These are phyloP conservation scores for Copsychus sechellarum DNA, from an alignment of 2,113 vertebrate species.

Conservation along the genomic window DNA sequence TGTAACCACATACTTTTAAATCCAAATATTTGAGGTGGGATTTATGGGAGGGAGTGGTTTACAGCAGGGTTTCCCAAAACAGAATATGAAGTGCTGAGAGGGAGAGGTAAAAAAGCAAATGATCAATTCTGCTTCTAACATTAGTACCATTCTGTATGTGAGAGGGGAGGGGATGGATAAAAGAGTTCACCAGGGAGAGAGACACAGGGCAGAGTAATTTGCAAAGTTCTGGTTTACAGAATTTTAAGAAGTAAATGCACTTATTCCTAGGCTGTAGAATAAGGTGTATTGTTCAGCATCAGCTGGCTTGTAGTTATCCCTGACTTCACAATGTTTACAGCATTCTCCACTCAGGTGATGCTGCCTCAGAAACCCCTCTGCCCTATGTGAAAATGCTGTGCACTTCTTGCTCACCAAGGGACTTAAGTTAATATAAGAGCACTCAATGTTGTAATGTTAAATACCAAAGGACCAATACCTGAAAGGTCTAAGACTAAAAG, in stretches of 20 bases:
- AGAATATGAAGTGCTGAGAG: neutral
- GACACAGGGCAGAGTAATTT: neutral
- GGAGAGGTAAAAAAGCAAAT: neutral
- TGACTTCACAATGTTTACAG: neutral
- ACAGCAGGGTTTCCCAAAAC: neutral
- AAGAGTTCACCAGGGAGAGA: neutral
- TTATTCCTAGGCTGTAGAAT: neutral
- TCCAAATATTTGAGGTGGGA: neutral
- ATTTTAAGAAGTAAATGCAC: neutral
- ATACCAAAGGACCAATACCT: constrained; percentile 64
- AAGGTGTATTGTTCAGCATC: neutral
- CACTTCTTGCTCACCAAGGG: neutral
- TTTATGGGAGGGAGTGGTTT: neutral
- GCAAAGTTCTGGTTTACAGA: neutral
- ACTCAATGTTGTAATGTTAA: constrained; percentile 22
- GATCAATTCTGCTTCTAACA: neutral
- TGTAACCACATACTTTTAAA: neutral
- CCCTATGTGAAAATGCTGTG: neutral
- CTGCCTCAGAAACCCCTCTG: neutral
- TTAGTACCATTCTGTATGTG: neutral
- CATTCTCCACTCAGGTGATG: neutral
- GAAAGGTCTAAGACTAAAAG: constrained; percentile 44
- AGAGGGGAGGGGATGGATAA: neutral
- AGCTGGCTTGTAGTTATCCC: neutral
- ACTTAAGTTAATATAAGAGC: constrained; percentile 32